Percentiles rank a stretch among this genome's conserved stretches.
phyloP scores from a whole-genome alignment of 2,113 vertebrate species.

The Climacteris rufus region DNA sequence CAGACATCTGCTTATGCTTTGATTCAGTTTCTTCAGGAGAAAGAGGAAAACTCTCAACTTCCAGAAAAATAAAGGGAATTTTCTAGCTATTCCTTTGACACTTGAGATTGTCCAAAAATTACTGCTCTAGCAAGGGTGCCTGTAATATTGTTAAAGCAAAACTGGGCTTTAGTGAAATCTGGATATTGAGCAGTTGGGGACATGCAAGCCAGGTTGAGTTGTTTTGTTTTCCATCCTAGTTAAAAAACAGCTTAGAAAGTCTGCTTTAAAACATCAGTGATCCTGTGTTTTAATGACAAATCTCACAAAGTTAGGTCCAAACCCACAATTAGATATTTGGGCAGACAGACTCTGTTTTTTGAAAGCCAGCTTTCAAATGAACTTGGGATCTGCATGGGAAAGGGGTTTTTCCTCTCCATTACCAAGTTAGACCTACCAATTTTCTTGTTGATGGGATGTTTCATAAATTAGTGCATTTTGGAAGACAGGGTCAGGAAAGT shows the following conservation, averaged over 20 bases:
- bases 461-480: background rate
- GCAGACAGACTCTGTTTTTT: background rate
- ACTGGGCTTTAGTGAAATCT: background rate
- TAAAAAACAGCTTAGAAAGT: background rate
- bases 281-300: background rate
- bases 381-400: background rate
- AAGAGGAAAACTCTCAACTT: background rate
- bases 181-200: background rate
- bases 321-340: background rate
- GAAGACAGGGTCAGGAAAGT: background rate
- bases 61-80: background rate
- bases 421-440: background rate
- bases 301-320: conserved; percentile 2
- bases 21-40: background rate
- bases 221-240: background rate
- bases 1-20: background rate
- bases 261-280: background rate
- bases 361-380: background rate
- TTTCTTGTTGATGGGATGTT: background rate
- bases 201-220: background rate
- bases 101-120: background rate
- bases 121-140: background rate
- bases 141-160: background rate
- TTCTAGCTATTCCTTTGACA: background rate
- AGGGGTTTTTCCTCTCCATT: background rate